Conservation (phyloP, 1,140 invertebrate genomes). For the Centruroides vittatus region DNA sequence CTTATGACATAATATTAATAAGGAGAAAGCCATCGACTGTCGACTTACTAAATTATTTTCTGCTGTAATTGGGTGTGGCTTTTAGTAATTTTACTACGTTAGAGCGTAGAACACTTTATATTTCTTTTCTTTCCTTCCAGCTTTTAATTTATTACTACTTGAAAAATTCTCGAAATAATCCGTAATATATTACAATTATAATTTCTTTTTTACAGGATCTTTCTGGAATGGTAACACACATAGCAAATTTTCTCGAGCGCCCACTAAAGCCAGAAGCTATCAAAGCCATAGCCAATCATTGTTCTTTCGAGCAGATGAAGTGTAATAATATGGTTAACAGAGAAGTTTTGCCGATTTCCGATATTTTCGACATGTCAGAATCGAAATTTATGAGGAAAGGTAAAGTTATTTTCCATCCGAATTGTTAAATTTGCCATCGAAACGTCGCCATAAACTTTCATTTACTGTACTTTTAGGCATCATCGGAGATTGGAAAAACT, state of each 20-base stretch:
- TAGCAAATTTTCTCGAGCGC: conserved; percentile 34
- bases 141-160: too few relatives aligned
- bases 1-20: too few relatives aligned
- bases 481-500: conserved; percentile 69
- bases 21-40: too few relatives aligned
- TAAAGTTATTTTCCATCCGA: not conserved
- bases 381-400: conserved; percentile 34
- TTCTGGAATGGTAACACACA: conserved; percentile 26
- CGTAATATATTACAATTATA: not conserved
- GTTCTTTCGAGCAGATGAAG: conserved; percentile 36
- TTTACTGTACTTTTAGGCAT: conserved; percentile 23
- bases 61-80: too few relatives aligned
- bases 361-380: conserved; percentile 18
- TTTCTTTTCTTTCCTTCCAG: too few relatives aligned
- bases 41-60: too few relatives aligned
- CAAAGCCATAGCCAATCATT: conserved; percentile 25
- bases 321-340: conserved; percentile 20
- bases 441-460: too few relatives aligned
- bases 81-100: too few relatives aligned
- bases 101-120: too few relatives aligned
- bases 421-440: too few relatives aligned
- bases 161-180: too few relatives aligned
- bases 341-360: conserved; percentile 13
- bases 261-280: conserved; percentile 24
- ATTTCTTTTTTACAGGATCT: conserved; percentile 24